Evolutionary conservation across 2,888 invertebrate genomes (phyloP), one percentile per base, ranked within the genome.

Genomic region (Lomographa bimaculata): DNA sequence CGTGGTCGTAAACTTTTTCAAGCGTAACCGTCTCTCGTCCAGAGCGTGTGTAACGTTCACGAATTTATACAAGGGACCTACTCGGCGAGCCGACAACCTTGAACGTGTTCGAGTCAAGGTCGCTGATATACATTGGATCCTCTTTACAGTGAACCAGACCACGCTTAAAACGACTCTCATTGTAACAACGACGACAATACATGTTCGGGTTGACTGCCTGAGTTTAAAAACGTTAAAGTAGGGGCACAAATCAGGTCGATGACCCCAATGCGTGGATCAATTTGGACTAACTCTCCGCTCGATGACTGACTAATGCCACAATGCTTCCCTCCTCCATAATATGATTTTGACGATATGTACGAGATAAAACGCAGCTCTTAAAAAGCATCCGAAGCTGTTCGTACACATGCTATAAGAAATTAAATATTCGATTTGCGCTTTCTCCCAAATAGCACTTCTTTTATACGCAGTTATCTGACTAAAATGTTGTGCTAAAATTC

Each of bases 21-120:
- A 57, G 48, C 50, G 50, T 51, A 54, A 57, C 55, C 54, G 56
- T 51, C 48, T 45, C 33, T 42, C 36, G 35, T 35, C 38, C 37
- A 33, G 39, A 45, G 46, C 45, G 50, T 47, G 53, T 49, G 47
- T 54, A 60, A 54, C 57, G 59, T 59, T 54, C 46, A 60, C 54
- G 46, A 57, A 55, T 49, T 52, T 45, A 42, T 54, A 47, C 45
- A 37, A 36, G 52, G 52, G 54, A 59, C 47, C 50, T 52, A 58
- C 51, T 62, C 51, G 42, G 55, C 46, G 56, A 55, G 60, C 49
- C 50, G 66, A 62, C 60, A 71, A 75, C 83, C 80, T 84, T 85
- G 82, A 76, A 68, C 55, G 63, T 53, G 61, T 55, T 61, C 64
- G 60, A 79, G 71, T 81, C 84, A 86, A 86, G 86, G 85, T 76